Conservation (phyloP, 2,113 vertebrate species). For the Spea multiplicata region DNA sequence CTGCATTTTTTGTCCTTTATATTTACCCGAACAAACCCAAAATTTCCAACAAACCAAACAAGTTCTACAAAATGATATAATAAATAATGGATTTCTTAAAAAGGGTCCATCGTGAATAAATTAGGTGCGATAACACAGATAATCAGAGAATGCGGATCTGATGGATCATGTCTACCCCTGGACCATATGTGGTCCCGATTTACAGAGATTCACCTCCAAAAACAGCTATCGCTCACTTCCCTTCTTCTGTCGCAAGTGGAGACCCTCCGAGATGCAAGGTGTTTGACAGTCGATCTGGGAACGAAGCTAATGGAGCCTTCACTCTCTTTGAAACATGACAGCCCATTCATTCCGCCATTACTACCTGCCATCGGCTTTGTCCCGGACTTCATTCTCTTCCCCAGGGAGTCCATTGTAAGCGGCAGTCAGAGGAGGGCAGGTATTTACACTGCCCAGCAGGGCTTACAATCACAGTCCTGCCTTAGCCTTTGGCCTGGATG, state of each 20-base stretch:
- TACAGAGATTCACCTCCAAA: too few relatives aligned
- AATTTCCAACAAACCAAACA: too few relatives aligned
- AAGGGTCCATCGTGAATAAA: too few relatives aligned
- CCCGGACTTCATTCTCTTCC: not conserved
- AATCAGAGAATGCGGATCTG: too few relatives aligned
- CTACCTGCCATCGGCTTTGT: slow-evolving; percentile 21
- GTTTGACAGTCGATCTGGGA: not conserved
- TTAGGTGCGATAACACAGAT: too few relatives aligned
- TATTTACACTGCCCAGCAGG: slow-evolving; percentile 52
- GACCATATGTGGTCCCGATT: too few relatives aligned
- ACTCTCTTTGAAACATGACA: slow-evolving; percentile 12
- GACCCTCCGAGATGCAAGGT: slow-evolving; percentile 2
- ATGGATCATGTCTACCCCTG: too few relatives aligned
- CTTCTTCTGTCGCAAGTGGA: not conserved
- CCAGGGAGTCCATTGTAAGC: slow-evolving; percentile 6
- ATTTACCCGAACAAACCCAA: too few relatives aligned
- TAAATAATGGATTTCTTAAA: too few relatives aligned
- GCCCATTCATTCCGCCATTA: slow-evolving; percentile 10
- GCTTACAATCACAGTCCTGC: slow-evolving; percentile 50
- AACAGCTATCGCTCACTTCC: too few relatives aligned
- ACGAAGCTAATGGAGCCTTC: not conserved
- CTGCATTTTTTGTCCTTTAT: too few relatives aligned
- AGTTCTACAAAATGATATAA: too few relatives aligned
- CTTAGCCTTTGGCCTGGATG: slow-evolving; percentile 54
- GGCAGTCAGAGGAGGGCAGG: slow-evolving; percentile 44